Evolutionary conservation across 2,797 vertebrate genomes (phyloP), one percentile per base, ranked within the genome.

Genomic region (Podarcis siculus): DNA sequence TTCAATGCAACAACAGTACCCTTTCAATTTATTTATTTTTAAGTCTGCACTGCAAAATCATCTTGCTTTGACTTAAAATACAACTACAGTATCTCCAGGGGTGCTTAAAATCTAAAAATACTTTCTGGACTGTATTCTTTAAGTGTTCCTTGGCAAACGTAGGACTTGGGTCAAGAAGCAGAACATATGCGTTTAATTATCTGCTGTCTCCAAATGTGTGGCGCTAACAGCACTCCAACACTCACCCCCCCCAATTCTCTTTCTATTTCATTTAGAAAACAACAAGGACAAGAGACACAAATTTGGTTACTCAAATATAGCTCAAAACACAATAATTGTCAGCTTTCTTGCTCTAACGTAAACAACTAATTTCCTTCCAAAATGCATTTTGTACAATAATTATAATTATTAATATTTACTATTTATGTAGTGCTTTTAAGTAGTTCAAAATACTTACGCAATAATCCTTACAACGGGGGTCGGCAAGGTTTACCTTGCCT

Each of bases 51-150:
- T 71, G 13, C 64, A 78, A 13, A 55, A 55, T 55, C 49, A 55
- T 55, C n/a, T 71, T 9, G 45, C 73, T 83, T 35, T 42, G 76
- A 12, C 39, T 79, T 49, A 87, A 83, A 87, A 87, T 55, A 82
- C 13, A 67, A 32, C 15, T 49, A 64, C 9, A 32, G 27, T 12
- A 30, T 49, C 19, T 67, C 27, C 17, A 25, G 35, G 72, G 4
- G 30, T n/a, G 27, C 25, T 30, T 77, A 17, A 69, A 27, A 25
- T 71, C 21, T 82, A 87, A 83, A 55, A 88, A 0, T 32, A 69
- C 32, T 61, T 93, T 64, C 67, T 21, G 27, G 10, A 84, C 76
- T 66, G 81, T 12, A 0, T 32, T 79, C 83, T 27, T 81, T 79
- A 83, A 0, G 35, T 58, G 23, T 8, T 71, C 25, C 66, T 80